These are phyloP conservation scores for Metopolophium dirhodum DNA, from an alignment of 1,140 invertebrate species.

Conservation along the genomic window DNA sequence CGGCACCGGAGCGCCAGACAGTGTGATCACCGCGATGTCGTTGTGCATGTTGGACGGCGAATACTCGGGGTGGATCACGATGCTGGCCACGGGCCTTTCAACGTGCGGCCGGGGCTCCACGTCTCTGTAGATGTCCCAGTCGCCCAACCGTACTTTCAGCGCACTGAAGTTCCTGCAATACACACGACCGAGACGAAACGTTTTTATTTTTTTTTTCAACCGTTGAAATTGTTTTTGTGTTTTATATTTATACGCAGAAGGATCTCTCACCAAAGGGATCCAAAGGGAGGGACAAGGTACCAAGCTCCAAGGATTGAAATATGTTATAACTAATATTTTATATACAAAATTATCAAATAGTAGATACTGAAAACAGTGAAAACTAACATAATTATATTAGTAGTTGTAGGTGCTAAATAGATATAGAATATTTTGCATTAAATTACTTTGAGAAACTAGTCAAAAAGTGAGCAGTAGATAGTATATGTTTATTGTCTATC, in stretches of 20 bases:
- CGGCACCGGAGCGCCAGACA: constrained; percentile 61
- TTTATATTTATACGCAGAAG: neutral
- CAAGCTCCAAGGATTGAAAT: neutral
- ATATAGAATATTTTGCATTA: neutral
- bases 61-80: constrained; percentile 64
- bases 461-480: constrained; percentile 57
- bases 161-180: neutral
- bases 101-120: constrained; percentile 68
- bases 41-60: constrained; percentile 62
- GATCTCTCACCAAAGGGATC: too few species aligned
- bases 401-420: neutral
- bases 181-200: neutral
- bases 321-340: neutral
- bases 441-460: constrained; percentile 51
- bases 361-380: neutral
- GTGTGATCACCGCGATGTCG: constrained; percentile 65
- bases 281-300: neutral
- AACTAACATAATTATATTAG: neutral
- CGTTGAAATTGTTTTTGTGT: neutral
- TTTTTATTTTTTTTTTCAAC: neutral
- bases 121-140: constrained; percentile 65
- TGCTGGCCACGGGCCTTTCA: constrained; percentile 64
- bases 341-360: neutral
- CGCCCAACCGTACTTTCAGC: constrained; percentile 60
- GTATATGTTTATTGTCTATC: constrained; percentile 51